Conservation (phyloP, 1,140 invertebrate species). For the Brachionus koreanus region DNA sequence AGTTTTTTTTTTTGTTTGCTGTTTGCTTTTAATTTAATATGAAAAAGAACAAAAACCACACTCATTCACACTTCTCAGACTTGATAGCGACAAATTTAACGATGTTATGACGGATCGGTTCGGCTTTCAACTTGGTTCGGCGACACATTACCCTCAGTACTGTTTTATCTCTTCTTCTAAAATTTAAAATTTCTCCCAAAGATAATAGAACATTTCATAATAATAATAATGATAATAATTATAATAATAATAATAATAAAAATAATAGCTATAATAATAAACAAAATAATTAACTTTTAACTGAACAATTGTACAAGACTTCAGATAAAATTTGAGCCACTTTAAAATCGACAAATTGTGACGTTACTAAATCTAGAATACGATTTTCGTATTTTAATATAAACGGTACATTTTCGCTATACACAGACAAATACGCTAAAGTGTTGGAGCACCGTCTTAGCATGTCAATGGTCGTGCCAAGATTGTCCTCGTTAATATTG, state of each 20-base stretch:
- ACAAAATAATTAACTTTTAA: neutral
- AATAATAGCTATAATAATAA: neutral
- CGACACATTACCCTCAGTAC: neutral
- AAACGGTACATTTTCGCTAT: constrained; percentile 14
- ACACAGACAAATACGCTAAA: neutral
- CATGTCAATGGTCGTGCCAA: constrained; percentile 42
- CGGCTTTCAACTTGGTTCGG: neutral
- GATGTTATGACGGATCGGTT: neutral
- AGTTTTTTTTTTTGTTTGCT: neutral
- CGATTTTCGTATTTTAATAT: constrained; percentile 40
- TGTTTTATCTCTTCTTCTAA: neutral
- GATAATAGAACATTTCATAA: no score
- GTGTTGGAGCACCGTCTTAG: neutral
- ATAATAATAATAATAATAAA: no score
- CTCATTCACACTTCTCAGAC: neutral
- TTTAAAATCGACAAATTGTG: constrained; percentile 40
- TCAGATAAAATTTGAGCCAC: constrained; percentile 41
- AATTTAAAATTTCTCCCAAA: no score
- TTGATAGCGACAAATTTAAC: neutral
- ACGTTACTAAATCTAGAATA: constrained; percentile 41
- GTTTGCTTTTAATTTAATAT: neutral
- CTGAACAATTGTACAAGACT: constrained; percentile 41
- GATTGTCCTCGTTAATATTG: constrained; percentile 14
- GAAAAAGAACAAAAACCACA: neutral
- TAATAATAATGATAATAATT: no score